Evolutionary conservation across 37 sponge, comb jelly and placozoan genomes (phyloP), one percentile per base, ranked within the genome.

Genomic region (Petrosia ficiformis): DNA sequence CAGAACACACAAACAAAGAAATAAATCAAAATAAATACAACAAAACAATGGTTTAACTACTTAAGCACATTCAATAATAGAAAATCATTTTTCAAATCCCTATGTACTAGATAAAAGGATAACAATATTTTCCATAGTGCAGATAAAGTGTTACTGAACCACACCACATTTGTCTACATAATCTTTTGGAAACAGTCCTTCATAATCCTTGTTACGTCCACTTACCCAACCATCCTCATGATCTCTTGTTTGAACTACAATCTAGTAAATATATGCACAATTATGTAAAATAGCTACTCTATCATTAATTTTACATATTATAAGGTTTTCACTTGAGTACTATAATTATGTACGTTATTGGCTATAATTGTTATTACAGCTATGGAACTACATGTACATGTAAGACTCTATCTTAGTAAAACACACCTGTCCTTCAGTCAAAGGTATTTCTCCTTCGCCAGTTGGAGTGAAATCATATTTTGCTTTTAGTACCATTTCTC

Each of bases 161-260:
- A 25, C 4, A 35, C 44, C 71, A 70, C 38, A 2, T 32, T 64
- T 40, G 10, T 72, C 67, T n/a, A 64, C 66, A 29, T 80, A 80
- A 24, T 70, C 72, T 1, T 52, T 41, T 10, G 88, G 93, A 48
- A 88, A 87, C 25, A 87, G 84, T 11, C 93, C 93, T 28, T 83
- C 68, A 25, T 73, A 35, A 19, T 73, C 69, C 4, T 77, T 81
- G 30, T 75, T 70, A 52, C 44, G 67, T 24, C 89, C 93, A 35
- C 22, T 67, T 74, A 87, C 29, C 93, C 93, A 92, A 1, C 88
- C 93, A 58, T 87, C 93, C 1, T 76, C 72, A 24, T 77, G 59
- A 29, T 80, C 44, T 3, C 76, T 64, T 1, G 48, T 75, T 85
- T 80, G 71, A 34, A 89, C 72, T 41, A 89, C 77, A 84, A 89